phyloP scores from a whole-genome alignment of 2,797 vertebrate species.

The Muscicapa comitata region DNA sequence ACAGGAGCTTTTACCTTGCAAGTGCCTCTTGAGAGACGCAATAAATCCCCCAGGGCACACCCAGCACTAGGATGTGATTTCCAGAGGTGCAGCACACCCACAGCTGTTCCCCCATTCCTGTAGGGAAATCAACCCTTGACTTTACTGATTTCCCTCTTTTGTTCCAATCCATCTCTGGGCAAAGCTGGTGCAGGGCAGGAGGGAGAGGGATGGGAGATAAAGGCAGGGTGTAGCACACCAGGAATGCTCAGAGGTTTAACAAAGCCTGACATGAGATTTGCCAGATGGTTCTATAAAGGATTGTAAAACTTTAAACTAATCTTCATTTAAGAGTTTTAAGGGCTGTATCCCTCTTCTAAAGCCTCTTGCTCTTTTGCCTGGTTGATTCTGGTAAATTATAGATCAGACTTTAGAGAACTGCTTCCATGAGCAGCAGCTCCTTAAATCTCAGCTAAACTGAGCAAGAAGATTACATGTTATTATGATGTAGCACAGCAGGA shows the following conservation, averaged over 20 bases:
- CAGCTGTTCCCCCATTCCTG: neutral
- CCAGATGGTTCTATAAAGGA: constrained; percentile 72
- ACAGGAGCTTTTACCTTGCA: constrained; percentile 15
- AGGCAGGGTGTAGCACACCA: neutral
- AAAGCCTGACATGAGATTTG: constrained; percentile 70
- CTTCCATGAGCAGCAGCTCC: constrained; percentile 71
- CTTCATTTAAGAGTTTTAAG: constrained; percentile 82
- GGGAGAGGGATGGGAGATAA: neutral
- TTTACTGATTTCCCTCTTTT: neutral
- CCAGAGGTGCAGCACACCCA: neutral
- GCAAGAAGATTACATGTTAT: constrained; percentile 81
- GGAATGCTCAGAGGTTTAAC: constrained; percentile 64
- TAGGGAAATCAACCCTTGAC: neutral
- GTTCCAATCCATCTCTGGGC: neutral
- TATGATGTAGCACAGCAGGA: constrained; percentile 75
- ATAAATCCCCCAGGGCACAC: neutral
- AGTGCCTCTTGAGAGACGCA: neutral
- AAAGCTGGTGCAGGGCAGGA: neutral
- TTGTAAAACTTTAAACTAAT: constrained; percentile 80
- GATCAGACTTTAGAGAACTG: constrained; percentile 75
- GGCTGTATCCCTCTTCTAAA: constrained; percentile 72
- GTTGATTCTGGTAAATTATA: constrained; percentile 79
- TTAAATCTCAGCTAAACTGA: constrained; percentile 80
- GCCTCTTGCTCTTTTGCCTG: constrained; percentile 75
- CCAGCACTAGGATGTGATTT: neutral